phyloP scores from a whole-genome alignment of 2,888 invertebrate genomes.

The Sarcophaga carnaria region DNA sequence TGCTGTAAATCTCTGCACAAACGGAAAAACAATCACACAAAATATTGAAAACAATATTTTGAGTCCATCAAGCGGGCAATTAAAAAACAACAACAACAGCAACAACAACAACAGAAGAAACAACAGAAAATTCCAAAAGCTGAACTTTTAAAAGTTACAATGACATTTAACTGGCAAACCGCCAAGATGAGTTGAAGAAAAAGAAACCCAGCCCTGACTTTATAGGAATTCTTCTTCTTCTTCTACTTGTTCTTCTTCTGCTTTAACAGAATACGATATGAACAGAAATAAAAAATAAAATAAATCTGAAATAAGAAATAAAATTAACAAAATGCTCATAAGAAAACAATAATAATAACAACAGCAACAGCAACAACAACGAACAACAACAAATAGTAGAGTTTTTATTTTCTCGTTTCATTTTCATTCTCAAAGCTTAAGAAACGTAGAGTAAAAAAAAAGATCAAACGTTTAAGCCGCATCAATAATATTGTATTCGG shows the following conservation, averaged over 20 bases:
- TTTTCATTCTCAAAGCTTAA: constrained; percentile 3
- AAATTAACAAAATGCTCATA: constrained; percentile 60
- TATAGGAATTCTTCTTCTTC: constrained; percentile 34
- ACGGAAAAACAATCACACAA: constrained; percentile 24
- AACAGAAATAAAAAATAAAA: neutral
- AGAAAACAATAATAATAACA: constrained; percentile 61
- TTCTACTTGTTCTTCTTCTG: too few relatives aligned
- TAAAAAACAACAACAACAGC: constrained; percentile 50
- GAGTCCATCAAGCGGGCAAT: constrained; percentile 49
- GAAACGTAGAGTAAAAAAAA: constrained; percentile 32
- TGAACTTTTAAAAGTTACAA: constrained; percentile 56
- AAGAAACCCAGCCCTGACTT: constrained; percentile 3
- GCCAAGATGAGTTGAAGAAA: neutral
- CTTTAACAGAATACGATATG: constrained; percentile 30
- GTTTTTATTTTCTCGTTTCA: constrained; percentile 9
- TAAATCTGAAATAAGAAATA: constrained; percentile 45
- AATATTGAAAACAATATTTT: neutral
- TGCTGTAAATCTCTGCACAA: constrained; percentile 39
- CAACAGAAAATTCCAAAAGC: constrained; percentile 4
- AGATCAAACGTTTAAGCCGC: constrained; percentile 59
- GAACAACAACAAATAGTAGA: constrained; percentile 41
- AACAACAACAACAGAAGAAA: constrained; percentile 12
- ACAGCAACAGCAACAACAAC: constrained; percentile 16
- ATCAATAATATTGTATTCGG: constrained; percentile 38
- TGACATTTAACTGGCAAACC: constrained; percentile 50